Evolutionary conservation across 2,797 vertebrate genomes (phyloP), one percentile per base, ranked within the genome.

Genomic region (Gymnoscopelus braueri): DNA sequence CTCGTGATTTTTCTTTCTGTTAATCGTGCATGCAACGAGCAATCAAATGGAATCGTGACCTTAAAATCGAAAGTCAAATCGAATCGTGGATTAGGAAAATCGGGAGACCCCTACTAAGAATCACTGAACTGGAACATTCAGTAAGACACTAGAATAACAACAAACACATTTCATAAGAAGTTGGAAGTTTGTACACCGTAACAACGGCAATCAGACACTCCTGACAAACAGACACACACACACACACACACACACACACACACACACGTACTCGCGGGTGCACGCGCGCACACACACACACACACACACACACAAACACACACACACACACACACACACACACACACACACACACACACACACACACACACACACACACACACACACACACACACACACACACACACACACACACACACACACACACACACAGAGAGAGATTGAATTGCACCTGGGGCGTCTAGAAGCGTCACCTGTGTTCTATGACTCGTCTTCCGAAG

Each of bases 401-500:
- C 29, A 51, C 50, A 52, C 51, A 52, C 51, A 52, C 67, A 63
- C 44, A 56, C 15, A 49, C 57, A 58, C 60, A 24, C 50, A 26
- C 9, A 63, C 47, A 67, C 24, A 52, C 24, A 52, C 52, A 54
- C 24, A 39, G 52, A 57, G 54, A 32, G 50, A 32, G 47, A 55
- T 19, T 23, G 55, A 68, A 57, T 68, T 62, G 54, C 77, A 83
- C 80, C 60, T 84, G 64, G 74, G 64, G 82, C 76, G 35, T 82
- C 65, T 52, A 49, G 51, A 80, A 87, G 76, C 71, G 67, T 78
- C 72, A 77, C 80, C 75, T 39, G 35, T 77, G 66, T 78, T 73
- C 39, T 67, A 35, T 88, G 75, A 83, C 72, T 88, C 78, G 84
- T 64, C 80, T 83, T 79, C 71, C 51, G 75, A 80, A 69, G 39